Base-by-base conservation (phyloP, 2,888 invertebrate genomes). In the Clepsis dumicolana region DNA sequence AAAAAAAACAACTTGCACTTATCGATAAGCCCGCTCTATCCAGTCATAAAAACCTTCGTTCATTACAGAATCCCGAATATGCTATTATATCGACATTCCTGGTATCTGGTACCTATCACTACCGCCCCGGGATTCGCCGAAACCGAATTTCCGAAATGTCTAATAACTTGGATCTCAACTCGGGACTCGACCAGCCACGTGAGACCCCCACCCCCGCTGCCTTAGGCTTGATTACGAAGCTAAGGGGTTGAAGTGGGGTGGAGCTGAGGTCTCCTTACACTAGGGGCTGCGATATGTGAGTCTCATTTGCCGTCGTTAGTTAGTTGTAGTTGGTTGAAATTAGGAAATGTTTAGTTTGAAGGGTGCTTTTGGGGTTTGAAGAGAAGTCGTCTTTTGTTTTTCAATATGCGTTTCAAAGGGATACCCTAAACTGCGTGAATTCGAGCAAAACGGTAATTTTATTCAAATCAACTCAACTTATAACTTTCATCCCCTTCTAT, bases 61-160 rank as follows among this genome's bases (percentile, higher is more conserved):
- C 63, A 63, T 66, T 48, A 44, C 50, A 60, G 25, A 68, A 64
- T 52, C n/a, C 53, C 8, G 4, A 64, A 16, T n/a, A 59, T 71
- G 59, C 85, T 78, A 75, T 85, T 59, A 86, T 86, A 84, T 60
- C 69, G 74, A 76, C 78, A 79, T 79, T 80, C 74, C 84, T 85
- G 86, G 56, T 63, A 62, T 50, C 67, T 48, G 48, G 48, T 48
- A 79, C 80, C 74, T 63, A 56, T 50, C 67, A 67, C 67, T 53
- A 84, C 86, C 79, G 85, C 84, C 87, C 86, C 87, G 86, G 86
- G 85, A 50, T 63, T 57, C 24, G 87, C 89, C 87, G 83, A 91
- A 91, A 92, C 91, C 91, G 89, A 91, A 92, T 92, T 92, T 92
- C 91, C 91, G 90, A 91, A 92, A 91, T 87, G 91, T 93, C 91